These are phyloP conservation scores for Lamellibrachia columna DNA, from an alignment of 2,888 invertebrate species.

Conservation along the genomic window DNA sequence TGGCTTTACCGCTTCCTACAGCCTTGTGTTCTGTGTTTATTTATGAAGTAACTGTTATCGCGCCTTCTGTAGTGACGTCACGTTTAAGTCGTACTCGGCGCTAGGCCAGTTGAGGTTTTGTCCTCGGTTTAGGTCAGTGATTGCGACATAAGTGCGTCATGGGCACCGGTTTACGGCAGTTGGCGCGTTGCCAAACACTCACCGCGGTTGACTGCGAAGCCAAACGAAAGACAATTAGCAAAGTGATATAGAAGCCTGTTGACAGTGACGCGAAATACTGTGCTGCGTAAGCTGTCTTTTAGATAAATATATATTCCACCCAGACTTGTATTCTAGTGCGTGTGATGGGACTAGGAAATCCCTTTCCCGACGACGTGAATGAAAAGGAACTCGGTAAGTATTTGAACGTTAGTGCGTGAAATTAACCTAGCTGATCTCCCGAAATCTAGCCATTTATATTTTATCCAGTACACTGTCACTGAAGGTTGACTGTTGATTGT, in stretches of 20 bases:
- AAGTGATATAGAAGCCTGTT: not conserved
- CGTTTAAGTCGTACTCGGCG: not conserved
- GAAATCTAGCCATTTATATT: not conserved
- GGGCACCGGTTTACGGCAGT: not conserved
- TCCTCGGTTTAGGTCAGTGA: not conserved
- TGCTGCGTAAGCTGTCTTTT: slow-evolving; percentile 4
- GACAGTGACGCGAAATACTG: not conserved
- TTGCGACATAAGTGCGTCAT: not conserved
- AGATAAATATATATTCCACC: not conserved
- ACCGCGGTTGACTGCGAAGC: not conserved
- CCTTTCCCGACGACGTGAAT: slow-evolving; percentile 3
- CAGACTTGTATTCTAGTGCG: not conserved
- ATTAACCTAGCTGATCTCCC: not conserved
- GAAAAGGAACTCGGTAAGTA: not conserved
- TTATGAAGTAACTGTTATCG: not conserved
- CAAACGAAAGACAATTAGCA: not conserved
- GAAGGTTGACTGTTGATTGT: not conserved
- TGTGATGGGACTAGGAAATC: slow-evolving; percentile 11
- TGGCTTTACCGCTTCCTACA: no score
- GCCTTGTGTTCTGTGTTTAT: not conserved
- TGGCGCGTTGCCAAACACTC: not conserved
- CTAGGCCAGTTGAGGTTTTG: not conserved
- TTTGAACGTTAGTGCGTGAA: not conserved
- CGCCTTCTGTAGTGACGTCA: not conserved
- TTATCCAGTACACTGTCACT: not conserved